Evolutionary conservation across 2,888 invertebrate genomes (phyloP).

Genomic region (Ctenicera cuprea): DNA sequence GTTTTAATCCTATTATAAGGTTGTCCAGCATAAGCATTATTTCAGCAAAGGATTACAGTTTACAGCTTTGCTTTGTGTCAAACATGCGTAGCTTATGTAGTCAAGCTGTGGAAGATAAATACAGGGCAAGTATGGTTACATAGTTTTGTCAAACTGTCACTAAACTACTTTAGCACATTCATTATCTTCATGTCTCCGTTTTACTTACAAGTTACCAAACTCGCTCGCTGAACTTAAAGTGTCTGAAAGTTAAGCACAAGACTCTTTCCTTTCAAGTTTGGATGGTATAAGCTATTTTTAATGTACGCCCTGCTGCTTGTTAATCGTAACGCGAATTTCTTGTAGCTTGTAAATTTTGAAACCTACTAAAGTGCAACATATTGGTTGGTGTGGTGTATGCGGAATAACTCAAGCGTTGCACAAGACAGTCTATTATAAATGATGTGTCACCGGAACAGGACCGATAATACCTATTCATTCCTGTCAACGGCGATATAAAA

Average conservation of each 20-base stretch:
- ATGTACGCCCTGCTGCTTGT: not conserved
- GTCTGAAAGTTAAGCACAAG: not conserved
- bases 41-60: constrained; percentile 43
- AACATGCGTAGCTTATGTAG: constrained; percentile 43
- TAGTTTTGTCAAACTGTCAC: constrained; percentile 55
- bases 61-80: constrained; percentile 39
- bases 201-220: constrained; percentile 19
- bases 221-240: not conserved
- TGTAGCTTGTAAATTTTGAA: constrained; percentile 30
- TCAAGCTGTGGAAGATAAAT: constrained; percentile 50
- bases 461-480: constrained; percentile 44
- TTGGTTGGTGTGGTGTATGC: constrained; percentile 15
- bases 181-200: constrained; percentile 41
- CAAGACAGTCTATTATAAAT: constrained; percentile 41
- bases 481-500: constrained; percentile 33
- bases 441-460: constrained; percentile 38
- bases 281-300: constrained; percentile 4
- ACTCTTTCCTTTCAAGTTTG: not conserved
- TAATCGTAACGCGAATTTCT: not conserved
- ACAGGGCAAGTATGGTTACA: constrained; percentile 46
- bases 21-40: constrained; percentile 38
- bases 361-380: constrained; percentile 24
- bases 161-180: constrained; percentile 46
- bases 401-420: constrained; percentile 30
- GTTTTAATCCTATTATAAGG: constrained; percentile 36